Conservation (phyloP, 2,888 invertebrate species). For the Polyommatus iphigenia region DNA sequence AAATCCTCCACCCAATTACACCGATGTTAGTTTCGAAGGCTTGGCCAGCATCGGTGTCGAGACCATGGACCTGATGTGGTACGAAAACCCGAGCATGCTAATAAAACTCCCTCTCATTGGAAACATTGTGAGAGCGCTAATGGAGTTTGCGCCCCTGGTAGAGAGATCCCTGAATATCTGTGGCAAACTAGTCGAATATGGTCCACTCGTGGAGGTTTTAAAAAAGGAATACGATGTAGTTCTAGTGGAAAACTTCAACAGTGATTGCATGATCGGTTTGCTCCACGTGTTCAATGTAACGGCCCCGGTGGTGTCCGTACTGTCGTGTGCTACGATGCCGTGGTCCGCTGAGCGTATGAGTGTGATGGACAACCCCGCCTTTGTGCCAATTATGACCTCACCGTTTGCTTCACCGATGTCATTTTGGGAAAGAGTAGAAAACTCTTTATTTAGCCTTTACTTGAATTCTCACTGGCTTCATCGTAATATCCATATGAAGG, state of each 20-base stretch:
- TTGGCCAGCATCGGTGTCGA: constrained; percentile 41
- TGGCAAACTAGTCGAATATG: constrained; percentile 42
- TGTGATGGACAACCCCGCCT: constrained; percentile 57
- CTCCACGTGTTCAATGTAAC: constrained; percentile 62
- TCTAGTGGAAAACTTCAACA: constrained; percentile 75
- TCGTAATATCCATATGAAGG: constrained; percentile 56
- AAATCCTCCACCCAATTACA: constrained; percentile 49
- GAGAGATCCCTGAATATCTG: constrained; percentile 44
- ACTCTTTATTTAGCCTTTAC: constrained; percentile 55
- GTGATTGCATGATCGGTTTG: constrained; percentile 78
- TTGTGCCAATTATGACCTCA: constrained; percentile 74
- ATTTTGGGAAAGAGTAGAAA: constrained; percentile 72
- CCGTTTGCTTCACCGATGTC: constrained; percentile 70
- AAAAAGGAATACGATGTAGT: constrained; percentile 72
- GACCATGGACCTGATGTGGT: constrained; percentile 39
- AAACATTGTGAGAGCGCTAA: constrained; percentile 36
- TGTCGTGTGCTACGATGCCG: constrained; percentile 73
- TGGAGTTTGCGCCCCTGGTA: constrained; percentile 38
- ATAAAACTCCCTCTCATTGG: constrained; percentile 39
- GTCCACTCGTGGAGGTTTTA: constrained; percentile 43
- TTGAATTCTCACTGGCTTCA: constrained; percentile 63
- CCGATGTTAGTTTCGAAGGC: constrained; percentile 44
- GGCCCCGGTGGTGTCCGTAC: constrained; percentile 71
- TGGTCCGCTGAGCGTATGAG: constrained; percentile 58
- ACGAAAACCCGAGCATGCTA: constrained; percentile 36